These are phyloP conservation scores for Chlorospingus flavigularis DNA, from an alignment of 2,797 vertebrate species.

Conservation along the genomic window DNA sequence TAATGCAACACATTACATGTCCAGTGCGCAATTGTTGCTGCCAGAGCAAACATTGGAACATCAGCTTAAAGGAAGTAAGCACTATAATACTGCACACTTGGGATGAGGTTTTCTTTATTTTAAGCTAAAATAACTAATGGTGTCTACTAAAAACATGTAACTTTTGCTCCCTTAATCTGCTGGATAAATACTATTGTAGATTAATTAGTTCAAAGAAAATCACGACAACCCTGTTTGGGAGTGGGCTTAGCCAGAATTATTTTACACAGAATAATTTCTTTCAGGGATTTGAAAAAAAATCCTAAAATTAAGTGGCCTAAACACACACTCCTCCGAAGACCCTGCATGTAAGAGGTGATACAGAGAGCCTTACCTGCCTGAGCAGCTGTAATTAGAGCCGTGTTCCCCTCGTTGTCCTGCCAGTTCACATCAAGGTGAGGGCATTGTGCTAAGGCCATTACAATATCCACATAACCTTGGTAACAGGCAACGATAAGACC, in stretches of 20 bases:
- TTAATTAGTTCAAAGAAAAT: neutral
- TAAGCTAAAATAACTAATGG: neutral
- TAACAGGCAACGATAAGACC: constrained; percentile 93
- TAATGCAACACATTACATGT: accelerated
- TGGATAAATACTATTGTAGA: neutral
- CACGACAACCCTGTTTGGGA: neutral
- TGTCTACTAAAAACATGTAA: neutral
- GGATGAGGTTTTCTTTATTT: neutral
- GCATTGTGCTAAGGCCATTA: constrained; percentile 90
- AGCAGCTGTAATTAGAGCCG: constrained; percentile 90
- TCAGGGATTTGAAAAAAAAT: neutral
- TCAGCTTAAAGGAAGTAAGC: neutral
- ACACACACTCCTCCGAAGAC: neutral
- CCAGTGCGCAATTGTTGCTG: neutral
- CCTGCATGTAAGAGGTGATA: neutral
- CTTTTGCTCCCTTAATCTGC: neutral
- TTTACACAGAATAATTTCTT: neutral
- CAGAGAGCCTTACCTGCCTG: constrained; percentile 88
- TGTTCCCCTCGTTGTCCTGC: constrained; percentile 98
- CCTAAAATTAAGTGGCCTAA: neutral
- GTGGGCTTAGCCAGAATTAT: neutral
- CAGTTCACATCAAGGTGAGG: constrained; percentile 93
- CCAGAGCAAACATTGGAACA: neutral
- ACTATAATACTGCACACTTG: neutral
- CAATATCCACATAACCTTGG: constrained; percentile 92